Conservation (phyloP, 2,113 vertebrate species). For the Nothocercus julius region DNA sequence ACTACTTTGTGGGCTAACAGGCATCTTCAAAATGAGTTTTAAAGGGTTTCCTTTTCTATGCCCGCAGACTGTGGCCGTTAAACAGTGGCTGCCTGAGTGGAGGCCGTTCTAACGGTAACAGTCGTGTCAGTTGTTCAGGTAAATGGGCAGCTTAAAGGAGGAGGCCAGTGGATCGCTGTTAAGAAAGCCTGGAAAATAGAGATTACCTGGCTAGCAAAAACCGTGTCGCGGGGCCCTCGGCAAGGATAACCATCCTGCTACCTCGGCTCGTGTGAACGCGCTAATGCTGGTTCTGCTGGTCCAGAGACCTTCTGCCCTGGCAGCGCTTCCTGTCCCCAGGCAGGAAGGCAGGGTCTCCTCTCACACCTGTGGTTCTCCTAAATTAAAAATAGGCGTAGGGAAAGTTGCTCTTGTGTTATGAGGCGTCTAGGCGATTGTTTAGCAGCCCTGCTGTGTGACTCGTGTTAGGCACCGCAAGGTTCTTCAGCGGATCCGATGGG, state of each 20-base stretch:
- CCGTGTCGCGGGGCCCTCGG: not conserved
- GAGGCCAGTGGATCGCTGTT: not conserved
- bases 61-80: not conserved
- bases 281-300: not conserved
- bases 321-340: not conserved
- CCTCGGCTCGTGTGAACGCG: fast-evolving
- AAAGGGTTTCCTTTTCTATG: constrained; percentile 16
- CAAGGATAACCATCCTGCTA: not conserved
- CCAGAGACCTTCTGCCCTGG: not conserved
- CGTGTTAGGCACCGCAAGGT: not conserved
- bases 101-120: constrained; percentile 13
- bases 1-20: constrained; percentile 33
- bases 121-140: not conserved
- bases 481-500: not conserved
- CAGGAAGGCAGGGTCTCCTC: not conserved
- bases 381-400: not conserved
- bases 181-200: constrained; percentile 7
- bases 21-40: constrained; percentile 19
- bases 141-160: constrained; percentile 1
- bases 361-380: not conserved
- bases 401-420: not conserved
- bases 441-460: fast-evolving
- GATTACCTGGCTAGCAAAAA: not conserved
- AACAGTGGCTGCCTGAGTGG: constrained; percentile 18
- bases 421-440: not conserved